phyloP scores from a whole-genome alignment of 2,113 vertebrate genomes.

The Tupaia chinensis region DNA sequence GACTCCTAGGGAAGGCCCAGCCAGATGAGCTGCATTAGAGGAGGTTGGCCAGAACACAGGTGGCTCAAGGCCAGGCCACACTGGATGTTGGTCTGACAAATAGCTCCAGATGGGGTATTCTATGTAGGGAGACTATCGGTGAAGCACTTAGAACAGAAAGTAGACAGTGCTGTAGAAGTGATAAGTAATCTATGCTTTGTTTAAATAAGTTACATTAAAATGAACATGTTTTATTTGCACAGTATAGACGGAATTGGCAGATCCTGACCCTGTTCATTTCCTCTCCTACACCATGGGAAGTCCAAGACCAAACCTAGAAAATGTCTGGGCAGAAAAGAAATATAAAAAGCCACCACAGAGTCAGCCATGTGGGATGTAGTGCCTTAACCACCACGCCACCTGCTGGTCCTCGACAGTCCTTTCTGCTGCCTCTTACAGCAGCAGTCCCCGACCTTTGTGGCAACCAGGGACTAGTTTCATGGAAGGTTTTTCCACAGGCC shows the following conservation, averaged over 20 bases:
- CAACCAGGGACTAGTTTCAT: no score
- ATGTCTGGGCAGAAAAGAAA: background rate
- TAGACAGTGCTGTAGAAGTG: background rate
- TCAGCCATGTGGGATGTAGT: no score
- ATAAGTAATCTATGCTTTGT: background rate
- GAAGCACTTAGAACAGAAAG: background rate
- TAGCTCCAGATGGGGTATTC: background rate
- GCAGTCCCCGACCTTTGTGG: no score
- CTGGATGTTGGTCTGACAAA: background rate
- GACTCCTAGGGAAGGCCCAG: background rate
- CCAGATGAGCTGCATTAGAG: no score
- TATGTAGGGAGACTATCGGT: background rate
- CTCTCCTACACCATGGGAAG: background rate
- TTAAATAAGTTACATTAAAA: background rate
- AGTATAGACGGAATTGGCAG: background rate
- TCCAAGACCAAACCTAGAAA: background rate
- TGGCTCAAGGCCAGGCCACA: background rate
- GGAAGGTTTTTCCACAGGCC: no score
- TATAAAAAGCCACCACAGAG: background rate
- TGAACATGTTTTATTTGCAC: background rate
- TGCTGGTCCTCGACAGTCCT: background rate
- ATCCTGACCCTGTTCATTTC: background rate
- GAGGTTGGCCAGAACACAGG: background rate
- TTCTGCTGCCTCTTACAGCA: background rate
- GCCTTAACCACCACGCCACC: no score